Evolutionary conservation across 2,113 vertebrate species (phyloP).

Genomic region (Atractosteus spatula): DNA sequence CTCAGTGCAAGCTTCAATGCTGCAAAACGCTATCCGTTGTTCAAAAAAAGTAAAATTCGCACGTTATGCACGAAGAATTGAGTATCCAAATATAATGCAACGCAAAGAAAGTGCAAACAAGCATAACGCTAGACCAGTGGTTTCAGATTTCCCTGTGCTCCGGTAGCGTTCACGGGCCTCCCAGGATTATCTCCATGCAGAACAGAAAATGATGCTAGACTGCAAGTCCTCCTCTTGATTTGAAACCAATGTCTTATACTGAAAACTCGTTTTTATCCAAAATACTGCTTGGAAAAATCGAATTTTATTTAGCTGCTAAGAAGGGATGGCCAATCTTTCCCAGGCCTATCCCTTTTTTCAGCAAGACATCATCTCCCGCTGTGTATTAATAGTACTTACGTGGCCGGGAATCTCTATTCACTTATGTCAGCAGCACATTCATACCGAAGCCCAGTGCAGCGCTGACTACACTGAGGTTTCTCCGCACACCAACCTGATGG

Average conservation of each 20-base stretch:
- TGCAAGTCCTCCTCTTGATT: conserved; percentile 36
- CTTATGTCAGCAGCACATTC: conserved; percentile 59
- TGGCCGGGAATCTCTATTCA: conserved; percentile 75
- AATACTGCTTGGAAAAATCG: conserved; percentile 28
- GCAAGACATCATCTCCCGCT: conserved; percentile 70
- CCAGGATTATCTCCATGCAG: conserved; percentile 9
- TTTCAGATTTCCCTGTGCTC: conserved; percentile 31
- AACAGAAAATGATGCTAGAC: conserved; percentile 14
- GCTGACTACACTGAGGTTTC: conserved; percentile 46
- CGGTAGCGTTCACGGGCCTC: conserved; percentile 42
- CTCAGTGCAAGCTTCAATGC: conserved; percentile 16
- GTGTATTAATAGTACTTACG: conserved; percentile 69
- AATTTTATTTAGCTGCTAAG: conserved; percentile 40
- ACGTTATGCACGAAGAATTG: not conserved
- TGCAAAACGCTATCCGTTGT: conserved; percentile 20
- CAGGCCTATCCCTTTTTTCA: conserved; percentile 73
- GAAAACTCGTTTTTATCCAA: conserved; percentile 26
- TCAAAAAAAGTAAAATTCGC: conserved; percentile 26
- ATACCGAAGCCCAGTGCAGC: conserved; percentile 52
- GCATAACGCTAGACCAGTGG: conserved; percentile 28
- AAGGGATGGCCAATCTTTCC: conserved; percentile 67
- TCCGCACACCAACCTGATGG: conserved; percentile 32
- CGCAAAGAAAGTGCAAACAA: conserved; percentile 40
- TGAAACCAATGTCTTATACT: conserved; percentile 42
- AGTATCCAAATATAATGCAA: not conserved